Conservation (phyloP, 2,113 vertebrate genomes). For the Phrynocephalus versicolor region DNA sequence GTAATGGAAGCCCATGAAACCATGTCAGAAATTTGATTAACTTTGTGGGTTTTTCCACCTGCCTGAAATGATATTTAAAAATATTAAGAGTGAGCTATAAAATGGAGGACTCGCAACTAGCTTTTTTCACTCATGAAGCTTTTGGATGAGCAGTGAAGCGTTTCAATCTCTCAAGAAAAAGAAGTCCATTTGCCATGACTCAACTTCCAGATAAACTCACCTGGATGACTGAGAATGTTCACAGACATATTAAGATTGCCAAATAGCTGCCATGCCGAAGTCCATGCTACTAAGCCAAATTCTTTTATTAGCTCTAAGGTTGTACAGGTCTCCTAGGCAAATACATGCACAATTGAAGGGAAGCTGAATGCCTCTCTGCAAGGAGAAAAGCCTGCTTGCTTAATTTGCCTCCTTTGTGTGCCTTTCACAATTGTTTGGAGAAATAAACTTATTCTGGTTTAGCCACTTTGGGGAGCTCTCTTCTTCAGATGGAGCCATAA, state of each 20-base stretch:
- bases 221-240: no score
- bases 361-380: not conserved
- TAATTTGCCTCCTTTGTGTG: not conserved
- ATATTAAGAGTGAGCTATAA: not conserved
- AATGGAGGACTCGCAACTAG: no score
- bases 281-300: not conserved
- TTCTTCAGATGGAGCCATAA: not conserved
- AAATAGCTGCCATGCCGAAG: not conserved
- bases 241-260: no score
- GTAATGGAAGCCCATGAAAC: not conserved
- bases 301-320: not conserved
- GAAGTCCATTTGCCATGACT: no score
- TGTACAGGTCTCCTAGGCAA: not conserved
- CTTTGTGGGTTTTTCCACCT: not conserved
- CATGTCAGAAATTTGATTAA: not conserved
- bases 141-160: no score
- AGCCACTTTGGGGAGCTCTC: not conserved
- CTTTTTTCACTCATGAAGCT: no score
- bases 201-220: no score
- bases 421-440: not conserved
- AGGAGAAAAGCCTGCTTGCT: not conserved
- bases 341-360: not conserved
- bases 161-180: no score
- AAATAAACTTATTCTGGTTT: not conserved
- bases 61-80: not conserved